Conservation (phyloP, 2,113 vertebrate genomes). For the Corydoras maculifer region DNA sequence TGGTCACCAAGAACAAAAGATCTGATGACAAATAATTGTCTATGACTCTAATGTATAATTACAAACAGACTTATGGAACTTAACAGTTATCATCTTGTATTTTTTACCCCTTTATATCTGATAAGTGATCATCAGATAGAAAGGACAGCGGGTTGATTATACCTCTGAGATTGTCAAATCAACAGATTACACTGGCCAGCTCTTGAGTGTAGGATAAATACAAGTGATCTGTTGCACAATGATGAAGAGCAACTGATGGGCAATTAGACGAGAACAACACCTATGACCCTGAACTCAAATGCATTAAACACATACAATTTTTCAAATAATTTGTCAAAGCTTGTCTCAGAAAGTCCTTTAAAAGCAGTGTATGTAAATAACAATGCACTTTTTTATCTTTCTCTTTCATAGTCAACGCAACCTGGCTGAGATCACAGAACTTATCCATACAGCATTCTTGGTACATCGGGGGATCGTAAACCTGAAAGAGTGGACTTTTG, state of each 20-base stretch:
- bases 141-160: conserved; percentile 59
- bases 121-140: conserved; percentile 65
- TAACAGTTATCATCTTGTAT: conserved; percentile 56
- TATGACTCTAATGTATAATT: conserved; percentile 59
- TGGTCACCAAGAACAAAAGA: conserved; percentile 57
- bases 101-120: conserved; percentile 29
- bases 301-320: not conserved
- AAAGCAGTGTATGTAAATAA: not conserved
- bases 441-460: conserved; percentile 94
- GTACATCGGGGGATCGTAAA: conserved; percentile 95
- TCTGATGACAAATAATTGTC: conserved; percentile 63
- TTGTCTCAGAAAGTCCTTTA: too few species aligned
- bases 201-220: conserved; percentile 54
- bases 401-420: conserved; percentile 76
- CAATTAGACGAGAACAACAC: not conserved
- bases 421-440: conserved; percentile 92
- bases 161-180: conserved; percentile 63
- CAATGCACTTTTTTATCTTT: not conserved
- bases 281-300: conserved; percentile 39
- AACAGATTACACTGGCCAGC: conserved; percentile 67
- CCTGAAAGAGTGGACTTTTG: conserved; percentile 79
- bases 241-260: conserved; percentile 60
- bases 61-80: conserved; percentile 34
- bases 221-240: conserved; percentile 52
- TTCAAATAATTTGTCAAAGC: not conserved